phyloP scores from a whole-genome alignment of 2,113 vertebrate species.

The Chauna torquata region DNA sequence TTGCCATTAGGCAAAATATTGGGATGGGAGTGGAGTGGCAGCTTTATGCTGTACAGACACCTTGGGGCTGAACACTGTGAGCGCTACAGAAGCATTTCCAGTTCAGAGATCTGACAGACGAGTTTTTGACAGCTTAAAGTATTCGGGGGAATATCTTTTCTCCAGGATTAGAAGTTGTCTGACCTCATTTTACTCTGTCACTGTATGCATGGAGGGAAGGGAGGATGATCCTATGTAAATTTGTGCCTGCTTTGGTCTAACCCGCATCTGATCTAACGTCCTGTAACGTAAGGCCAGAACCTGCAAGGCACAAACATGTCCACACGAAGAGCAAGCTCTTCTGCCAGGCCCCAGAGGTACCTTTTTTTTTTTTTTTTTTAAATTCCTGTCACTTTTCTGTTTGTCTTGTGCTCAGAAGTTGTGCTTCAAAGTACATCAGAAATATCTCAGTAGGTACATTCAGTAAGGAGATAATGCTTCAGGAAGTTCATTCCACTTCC shows the following conservation, averaged over 20 bases:
- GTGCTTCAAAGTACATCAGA: not conserved
- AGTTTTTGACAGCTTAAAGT: not conserved
- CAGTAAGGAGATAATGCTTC: not conserved
- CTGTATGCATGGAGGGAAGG: not conserved
- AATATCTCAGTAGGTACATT: not conserved
- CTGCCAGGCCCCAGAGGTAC: not conserved
- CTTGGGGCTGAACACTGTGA: not conserved
- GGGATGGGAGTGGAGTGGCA: not conserved
- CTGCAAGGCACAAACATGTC: not conserved
- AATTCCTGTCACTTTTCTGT: not conserved
- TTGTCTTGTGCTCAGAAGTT: not conserved
- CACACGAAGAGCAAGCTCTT: not conserved
- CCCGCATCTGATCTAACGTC: not conserved
- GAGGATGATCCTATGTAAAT: not conserved
- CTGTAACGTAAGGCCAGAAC: not conserved
- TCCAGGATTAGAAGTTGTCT: not conserved
- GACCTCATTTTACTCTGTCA: not conserved
- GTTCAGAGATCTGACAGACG: not conserved
- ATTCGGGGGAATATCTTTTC: not conserved
- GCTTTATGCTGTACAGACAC: not conserved
- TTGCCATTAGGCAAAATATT: constrained; percentile 25
- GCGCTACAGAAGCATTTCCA: not conserved
- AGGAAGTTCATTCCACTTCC: not conserved
- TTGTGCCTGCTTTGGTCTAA: not conserved
- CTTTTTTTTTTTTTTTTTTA: not conserved